Base-by-base conservation (phyloP, 1,140 invertebrate genomes). In the Tetramorium alpestre region DNA sequence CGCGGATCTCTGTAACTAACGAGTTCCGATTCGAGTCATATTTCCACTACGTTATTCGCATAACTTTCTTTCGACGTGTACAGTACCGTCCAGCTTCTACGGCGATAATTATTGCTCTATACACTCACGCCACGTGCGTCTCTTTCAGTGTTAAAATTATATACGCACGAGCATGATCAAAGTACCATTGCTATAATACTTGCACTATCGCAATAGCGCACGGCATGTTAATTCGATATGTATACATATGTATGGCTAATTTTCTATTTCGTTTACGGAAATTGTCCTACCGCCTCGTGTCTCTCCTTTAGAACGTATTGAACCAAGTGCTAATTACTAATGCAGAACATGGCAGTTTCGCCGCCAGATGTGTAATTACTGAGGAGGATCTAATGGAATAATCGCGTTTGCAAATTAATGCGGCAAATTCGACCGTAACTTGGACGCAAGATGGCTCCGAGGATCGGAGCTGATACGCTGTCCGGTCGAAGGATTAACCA, bases 1-100 rank as follows among this genome's bases (percentile, higher is more conserved):
- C 72, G 85, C 89, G 82, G 77, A 91, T 91, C 89, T 88, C 89
- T 86, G 60, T 90, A 76, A 88, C 89, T 90, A 88, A 91, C 89
- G 87, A 91, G 87, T 77, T 85, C 65, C 82, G 72, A 90, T 90
- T 82, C 82, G 64, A 64, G 65, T 65, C 62, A 56, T 58, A 47
- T 22, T 49, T 51, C 49, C 58, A 38, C 62, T 72, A 47, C n/a
- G 25, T 73, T 58, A 47, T 60, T 25, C 41, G 67, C 69, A 49
- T 75, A 82, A 62, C 41, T 22, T 22, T 75, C 69, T 84, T 38
- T 18, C 65, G 80, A 25, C 28, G n/a, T 56, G 18, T 25, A 33
- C 60, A 82, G 73, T 73, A 73, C 60, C 67, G 16, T 11, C 64
- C 13, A 11, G 4, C 69, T 47, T n/a, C 25, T 22, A n/a, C 44